Conservation (phyloP, 2,797 vertebrate genomes). For the Vespertilio murinus region DNA sequence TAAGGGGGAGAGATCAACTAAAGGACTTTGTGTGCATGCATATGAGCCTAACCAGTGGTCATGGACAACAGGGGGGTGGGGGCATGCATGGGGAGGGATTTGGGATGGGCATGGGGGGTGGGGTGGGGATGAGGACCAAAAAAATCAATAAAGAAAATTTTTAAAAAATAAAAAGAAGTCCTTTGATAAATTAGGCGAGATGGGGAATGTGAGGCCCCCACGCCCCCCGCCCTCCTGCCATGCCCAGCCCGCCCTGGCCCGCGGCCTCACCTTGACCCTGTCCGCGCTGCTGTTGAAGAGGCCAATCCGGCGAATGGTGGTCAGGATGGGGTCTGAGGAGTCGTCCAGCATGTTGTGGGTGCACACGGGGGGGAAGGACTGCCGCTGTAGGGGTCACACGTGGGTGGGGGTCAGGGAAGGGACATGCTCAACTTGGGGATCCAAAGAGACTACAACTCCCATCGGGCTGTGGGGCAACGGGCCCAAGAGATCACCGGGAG, state of each 20-base stretch:
- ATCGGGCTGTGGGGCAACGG: background rate
- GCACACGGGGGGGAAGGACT: conserved; percentile 92
- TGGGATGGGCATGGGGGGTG: too few relatives aligned
- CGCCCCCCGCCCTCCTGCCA: background rate
- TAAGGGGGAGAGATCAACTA: too few relatives aligned
- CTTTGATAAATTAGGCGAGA: background rate
- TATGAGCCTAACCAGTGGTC: too few relatives aligned
- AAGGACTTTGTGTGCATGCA: too few relatives aligned
- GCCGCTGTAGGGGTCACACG: conserved; percentile 81
- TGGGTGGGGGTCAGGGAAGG: background rate
- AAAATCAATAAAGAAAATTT: too few relatives aligned
- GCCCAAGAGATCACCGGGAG: background rate
- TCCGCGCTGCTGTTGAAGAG: conserved; percentile 94
- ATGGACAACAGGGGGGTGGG: too few relatives aligned
- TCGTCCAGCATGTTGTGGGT: conserved; percentile 97
- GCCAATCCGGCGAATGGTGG: conserved; percentile 91
- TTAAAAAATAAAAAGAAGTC: too few relatives aligned
- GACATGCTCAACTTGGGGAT: background rate
- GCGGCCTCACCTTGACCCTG: conserved; percentile 89
- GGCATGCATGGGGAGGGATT: too few relatives aligned
- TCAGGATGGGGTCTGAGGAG: conserved; percentile 92
- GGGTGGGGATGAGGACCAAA: too few relatives aligned
- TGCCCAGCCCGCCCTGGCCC: background rate
- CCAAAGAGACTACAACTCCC: background rate
- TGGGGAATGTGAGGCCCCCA: background rate